Evolutionary conservation across 1,140 invertebrate species (phyloP).

Genomic region (Eulimnadia texana): DNA sequence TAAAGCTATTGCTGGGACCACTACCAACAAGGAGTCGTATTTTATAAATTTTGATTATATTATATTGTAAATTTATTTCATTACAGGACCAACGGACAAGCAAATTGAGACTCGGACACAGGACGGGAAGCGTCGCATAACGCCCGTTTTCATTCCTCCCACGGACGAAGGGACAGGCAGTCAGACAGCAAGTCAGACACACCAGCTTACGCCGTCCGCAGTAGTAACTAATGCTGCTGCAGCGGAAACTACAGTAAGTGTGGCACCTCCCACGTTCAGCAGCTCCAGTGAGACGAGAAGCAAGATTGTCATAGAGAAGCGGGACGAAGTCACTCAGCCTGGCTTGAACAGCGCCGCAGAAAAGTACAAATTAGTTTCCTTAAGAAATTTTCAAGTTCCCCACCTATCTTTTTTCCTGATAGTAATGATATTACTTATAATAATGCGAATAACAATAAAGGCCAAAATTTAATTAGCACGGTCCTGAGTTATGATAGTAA

Average conservation of each 20-base stretch:
- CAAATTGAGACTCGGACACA: slow-evolving; percentile 90
- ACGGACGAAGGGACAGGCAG: slow-evolving; percentile 42
- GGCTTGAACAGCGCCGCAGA: neutral
- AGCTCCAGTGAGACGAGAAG: slow-evolving; percentile 62
- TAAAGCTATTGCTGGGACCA: too few relatives aligned
- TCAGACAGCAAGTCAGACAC: slow-evolving; percentile 19
- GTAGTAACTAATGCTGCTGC: neutral
- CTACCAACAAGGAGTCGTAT: too few relatives aligned
- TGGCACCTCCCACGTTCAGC: slow-evolving; percentile 43
- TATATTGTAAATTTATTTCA: too few relatives aligned
- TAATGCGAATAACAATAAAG: too few relatives aligned
- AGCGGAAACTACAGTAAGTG: neutral
- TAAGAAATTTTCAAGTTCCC: neutral
- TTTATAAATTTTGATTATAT: too few relatives aligned
- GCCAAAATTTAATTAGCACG: too few relatives aligned
- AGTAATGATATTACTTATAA: too few relatives aligned
- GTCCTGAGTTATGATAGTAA: too few relatives aligned
- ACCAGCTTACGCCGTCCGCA: slow-evolving; percentile 37
- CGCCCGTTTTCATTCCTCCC: slow-evolving; percentile 81
- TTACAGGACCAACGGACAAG: slow-evolving; percentile 56
- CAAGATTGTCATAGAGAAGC: slow-evolving; percentile 64
- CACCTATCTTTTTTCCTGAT: too few relatives aligned
- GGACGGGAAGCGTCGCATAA: slow-evolving; percentile 85
- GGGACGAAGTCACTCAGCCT: slow-evolving; percentile 46
- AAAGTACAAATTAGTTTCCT: slow-evolving; percentile 2